A percentile compares a stretch with the other conserved stretches of the same genome.
phyloP scores from a whole-genome alignment of 2,797 vertebrate genomes.

The Gobio occitaniae region DNA sequence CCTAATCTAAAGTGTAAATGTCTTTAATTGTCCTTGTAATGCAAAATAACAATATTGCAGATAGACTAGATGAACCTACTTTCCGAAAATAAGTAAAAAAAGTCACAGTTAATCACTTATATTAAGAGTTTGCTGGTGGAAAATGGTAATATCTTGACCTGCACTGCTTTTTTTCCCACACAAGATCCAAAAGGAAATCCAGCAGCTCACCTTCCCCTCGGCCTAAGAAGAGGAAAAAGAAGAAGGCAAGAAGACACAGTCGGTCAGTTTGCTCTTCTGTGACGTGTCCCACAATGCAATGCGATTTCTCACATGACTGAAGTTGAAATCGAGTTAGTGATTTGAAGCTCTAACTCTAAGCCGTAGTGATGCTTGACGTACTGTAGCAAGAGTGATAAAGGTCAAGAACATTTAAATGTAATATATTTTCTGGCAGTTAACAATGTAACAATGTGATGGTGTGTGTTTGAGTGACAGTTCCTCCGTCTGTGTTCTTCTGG shows the following conservation, averaged over 20 bases:
- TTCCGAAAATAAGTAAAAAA: too few relatives aligned
- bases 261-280: constrained; percentile 81
- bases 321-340: not conserved
- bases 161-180: constrained; percentile 27
- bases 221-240: constrained; percentile 98
- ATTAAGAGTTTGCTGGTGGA: too few relatives aligned
- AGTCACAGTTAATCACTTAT: too few relatives aligned
- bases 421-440: not conserved
- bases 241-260: constrained; percentile 92
- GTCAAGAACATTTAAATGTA: not conserved
- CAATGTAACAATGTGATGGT: not conserved
- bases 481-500: constrained; percentile 18
- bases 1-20: too few relatives aligned
- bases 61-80: too few relatives aligned
- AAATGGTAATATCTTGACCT: not conserved
- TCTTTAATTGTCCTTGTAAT: too few relatives aligned
- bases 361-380: not conserved
- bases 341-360: not conserved
- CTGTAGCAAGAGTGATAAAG: not conserved
- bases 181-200: constrained; percentile 84
- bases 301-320: not conserved
- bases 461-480: not conserved
- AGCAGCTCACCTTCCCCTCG: constrained; percentile 94
- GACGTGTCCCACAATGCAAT: not conserved
- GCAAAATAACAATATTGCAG: too few relatives aligned